These are phyloP conservation scores for Callocephalon fimbriatum DNA, from an alignment of 2,113 vertebrate species.

Conservation along the genomic window DNA sequence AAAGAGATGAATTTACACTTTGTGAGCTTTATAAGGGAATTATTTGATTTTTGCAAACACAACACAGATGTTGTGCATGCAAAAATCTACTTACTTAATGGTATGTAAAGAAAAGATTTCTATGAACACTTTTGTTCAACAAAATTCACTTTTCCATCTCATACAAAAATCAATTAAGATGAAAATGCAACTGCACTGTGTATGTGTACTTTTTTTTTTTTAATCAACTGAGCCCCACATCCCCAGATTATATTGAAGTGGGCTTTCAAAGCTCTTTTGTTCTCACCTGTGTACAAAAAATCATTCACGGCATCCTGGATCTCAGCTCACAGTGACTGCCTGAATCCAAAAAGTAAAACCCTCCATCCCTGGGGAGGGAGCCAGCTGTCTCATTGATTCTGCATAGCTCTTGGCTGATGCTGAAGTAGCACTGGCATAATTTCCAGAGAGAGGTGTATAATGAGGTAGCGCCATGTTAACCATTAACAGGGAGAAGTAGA, in stretches of 20 bases:
- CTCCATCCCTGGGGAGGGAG: constrained; percentile 65
- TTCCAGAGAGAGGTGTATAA: constrained; percentile 77
- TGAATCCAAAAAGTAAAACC: constrained; percentile 79
- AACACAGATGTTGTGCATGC: constrained; percentile 50
- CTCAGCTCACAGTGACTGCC: constrained; percentile 56
- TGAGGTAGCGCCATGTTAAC: constrained; percentile 72
- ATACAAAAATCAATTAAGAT: constrained; percentile 70
- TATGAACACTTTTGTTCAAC: constrained; percentile 39
- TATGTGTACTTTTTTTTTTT: constrained; percentile 29
- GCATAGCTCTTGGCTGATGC: constrained; percentile 67
- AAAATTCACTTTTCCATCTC: constrained; percentile 55
- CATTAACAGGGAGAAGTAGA: constrained; percentile 76
- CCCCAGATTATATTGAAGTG: constrained; percentile 75
- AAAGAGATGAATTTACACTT: constrained; percentile 43
- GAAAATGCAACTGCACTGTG: constrained; percentile 67
- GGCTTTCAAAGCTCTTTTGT: constrained; percentile 81
- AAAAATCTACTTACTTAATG: constrained; percentile 61
- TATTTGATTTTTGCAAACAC: constrained; percentile 61
- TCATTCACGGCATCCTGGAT: constrained; percentile 75
- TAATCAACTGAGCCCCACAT: constrained; percentile 71
- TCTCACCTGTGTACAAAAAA: constrained; percentile 81
- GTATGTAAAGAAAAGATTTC: constrained; percentile 65
- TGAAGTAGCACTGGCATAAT: constrained; percentile 71
- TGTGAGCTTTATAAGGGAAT: constrained; percentile 39
- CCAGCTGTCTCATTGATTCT: constrained; percentile 83